Evolutionary conservation across 2,797 vertebrate species (phyloP), one percentile per base, ranked within the genome.

Genomic region (Rhinophrynus dorsalis): DNA sequence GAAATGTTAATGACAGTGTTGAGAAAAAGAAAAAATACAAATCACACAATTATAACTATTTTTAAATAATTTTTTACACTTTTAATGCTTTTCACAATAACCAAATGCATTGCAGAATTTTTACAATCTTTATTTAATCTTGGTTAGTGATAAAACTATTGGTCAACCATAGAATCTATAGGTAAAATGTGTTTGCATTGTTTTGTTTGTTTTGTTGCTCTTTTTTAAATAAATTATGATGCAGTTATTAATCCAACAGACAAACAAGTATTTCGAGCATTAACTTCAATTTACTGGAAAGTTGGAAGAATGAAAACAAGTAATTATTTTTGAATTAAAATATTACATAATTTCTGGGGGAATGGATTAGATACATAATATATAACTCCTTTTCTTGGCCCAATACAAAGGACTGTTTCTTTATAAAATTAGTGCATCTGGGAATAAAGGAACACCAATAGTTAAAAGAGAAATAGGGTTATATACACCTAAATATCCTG

Each of bases 171-270:
- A 27, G 21, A 51, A 27, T 29, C 47, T 27, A 6, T 29, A 11
- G 10, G 24, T 5, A 51, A 51, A n/a, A 29, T 21, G 6, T 48
- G 45, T 48, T 26, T 2, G 2, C 5, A n/a, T 51, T 51, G 12
- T 51, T 13, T 11, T 29, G n/a, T n/a, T n/a, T n/a, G n/a, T n/a
- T n/a, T n/a, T n/a, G n/a, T 50, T n/a, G 8, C 20, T 38, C 20
- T 12, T 48, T 48, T 58, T 68, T 51, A 21, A 59, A 58, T 48
- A 51, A 68, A 68, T 45, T 38, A 24, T 15, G 21, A 50, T 59
- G 55, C 56, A 50, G 24, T 7, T 27, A 13, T 48, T 48, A 29
- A 3, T 40, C 48, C 50, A 58, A 59, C 58, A 58, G 55, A 59
- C 20, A 38, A 57, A 47, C 13, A 15, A 26, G 33, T 23, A 68